Evolutionary conservation across 2,888 invertebrate species (phyloP).

Genomic region (Eustalomyia histrio): DNA sequence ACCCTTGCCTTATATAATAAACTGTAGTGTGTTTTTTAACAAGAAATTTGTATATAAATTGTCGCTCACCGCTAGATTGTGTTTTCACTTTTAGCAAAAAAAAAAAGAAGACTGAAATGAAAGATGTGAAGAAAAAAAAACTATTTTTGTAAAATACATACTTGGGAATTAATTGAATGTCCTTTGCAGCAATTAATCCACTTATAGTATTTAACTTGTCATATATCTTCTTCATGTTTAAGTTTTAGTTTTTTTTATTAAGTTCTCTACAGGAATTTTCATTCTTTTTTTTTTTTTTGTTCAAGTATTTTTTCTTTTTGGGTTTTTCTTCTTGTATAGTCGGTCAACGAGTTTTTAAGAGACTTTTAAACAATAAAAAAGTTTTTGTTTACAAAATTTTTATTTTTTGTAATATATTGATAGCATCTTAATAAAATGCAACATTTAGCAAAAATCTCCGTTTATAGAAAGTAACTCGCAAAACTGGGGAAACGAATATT

Average conservation of each 20-base stretch:
- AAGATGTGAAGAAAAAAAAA: constrained; percentile 19
- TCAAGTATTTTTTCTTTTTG: background rate
- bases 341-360: background rate
- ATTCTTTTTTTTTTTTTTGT: background rate
- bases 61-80: no score
- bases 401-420: no score
- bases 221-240: constrained; percentile 47
- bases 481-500: no score
- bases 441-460: no score
- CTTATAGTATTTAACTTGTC: constrained; percentile 62
- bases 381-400: no score
- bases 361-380: background rate
- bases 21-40: no score
- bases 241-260: constrained; percentile 4
- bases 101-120: background rate
- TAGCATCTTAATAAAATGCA: no score
- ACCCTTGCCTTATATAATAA: no score
- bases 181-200: constrained; percentile 70
- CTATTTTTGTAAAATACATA: constrained; percentile 5
- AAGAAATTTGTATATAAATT: no score
- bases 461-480: no score
- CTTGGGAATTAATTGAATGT: constrained; percentile 68
- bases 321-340: background rate
- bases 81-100: background rate
- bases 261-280: background rate